A percentile compares a stretch with the other conserved stretches of the same genome.
These are phyloP conservation scores for Onthophagus sagittarius DNA, from an alignment of 2,888 invertebrate species.

Conservation along the genomic window DNA sequence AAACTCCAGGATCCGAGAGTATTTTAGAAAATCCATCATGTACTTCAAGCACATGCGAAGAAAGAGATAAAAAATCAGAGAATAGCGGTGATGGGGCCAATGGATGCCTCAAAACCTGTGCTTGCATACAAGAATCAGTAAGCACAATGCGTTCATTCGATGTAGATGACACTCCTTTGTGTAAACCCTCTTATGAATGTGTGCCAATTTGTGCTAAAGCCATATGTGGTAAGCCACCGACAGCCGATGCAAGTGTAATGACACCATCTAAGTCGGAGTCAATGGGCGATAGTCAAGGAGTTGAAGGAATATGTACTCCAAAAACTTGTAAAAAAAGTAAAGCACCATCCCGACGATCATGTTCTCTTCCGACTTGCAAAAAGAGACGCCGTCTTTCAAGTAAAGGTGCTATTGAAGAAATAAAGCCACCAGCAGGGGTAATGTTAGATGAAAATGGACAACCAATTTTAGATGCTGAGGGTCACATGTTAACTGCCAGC, in stretches of 20 bases:
- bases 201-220: not conserved
- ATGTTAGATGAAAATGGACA: not conserved
- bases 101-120: not conserved
- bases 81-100: not conserved
- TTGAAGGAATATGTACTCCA: not conserved
- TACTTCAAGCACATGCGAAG: not conserved
- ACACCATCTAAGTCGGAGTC: not conserved
- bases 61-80: not conserved
- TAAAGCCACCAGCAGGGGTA: no score
- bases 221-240: not conserved
- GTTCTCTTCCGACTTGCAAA: no score
- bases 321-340: not conserved
- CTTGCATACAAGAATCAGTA: constrained; percentile 1
- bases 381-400: no score
- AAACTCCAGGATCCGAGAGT: not conserved
- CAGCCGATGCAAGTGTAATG: not conserved
- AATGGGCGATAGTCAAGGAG: not conserved
- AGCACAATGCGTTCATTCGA: not conserved
- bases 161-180: not conserved
- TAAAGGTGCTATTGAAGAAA: no score
- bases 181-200: not conserved
- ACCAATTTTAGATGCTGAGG: not conserved
- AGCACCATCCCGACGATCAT: no score
- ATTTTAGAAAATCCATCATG: not conserved
- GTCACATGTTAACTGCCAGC: not conserved